Conservation (phyloP, 2,888 invertebrate genomes). For the Pandemis cinnamomeana region DNA sequence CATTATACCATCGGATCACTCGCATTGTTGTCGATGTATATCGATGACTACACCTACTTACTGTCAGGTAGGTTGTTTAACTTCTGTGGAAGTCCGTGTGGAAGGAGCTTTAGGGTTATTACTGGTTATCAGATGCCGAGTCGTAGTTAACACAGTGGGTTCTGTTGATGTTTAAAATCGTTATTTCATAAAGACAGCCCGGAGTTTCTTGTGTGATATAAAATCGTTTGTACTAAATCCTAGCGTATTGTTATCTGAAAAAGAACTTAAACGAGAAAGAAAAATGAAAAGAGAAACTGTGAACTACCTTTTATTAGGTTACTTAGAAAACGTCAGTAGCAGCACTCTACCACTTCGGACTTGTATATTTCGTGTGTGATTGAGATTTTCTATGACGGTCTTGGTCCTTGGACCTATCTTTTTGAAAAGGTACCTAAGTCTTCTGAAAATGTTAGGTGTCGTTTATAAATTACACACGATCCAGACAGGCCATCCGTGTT, state of each 20-base stretch:
- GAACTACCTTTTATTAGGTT: too few species aligned
- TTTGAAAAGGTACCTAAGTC: too few species aligned
- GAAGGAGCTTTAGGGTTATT: constrained; percentile 8
- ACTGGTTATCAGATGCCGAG: constrained; percentile 5
- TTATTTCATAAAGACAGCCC: background rate
- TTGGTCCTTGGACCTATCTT: too few species aligned
- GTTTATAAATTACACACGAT: too few species aligned
- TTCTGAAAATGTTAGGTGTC: too few species aligned
- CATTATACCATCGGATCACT: constrained; percentile 12
- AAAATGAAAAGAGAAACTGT: too few species aligned
- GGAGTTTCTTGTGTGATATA: background rate
- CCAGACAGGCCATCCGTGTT: too few species aligned
- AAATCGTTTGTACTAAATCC: background rate
- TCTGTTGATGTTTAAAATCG: background rate
- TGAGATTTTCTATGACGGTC: too few species aligned
- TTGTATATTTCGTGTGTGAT: too few species aligned
- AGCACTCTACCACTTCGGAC: too few species aligned
- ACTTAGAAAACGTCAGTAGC: too few species aligned
- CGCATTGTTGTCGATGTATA: constrained; percentile 25
- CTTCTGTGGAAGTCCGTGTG: constrained; percentile 18
- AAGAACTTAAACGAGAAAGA: too few species aligned
- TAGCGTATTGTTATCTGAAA: background rate
- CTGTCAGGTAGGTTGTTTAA: constrained; percentile 25
- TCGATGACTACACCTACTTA: constrained; percentile 26
- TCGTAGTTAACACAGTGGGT: background rate